Conservation (phyloP, 2,113 vertebrate genomes). For the Malurus melanocephalus region DNA sequence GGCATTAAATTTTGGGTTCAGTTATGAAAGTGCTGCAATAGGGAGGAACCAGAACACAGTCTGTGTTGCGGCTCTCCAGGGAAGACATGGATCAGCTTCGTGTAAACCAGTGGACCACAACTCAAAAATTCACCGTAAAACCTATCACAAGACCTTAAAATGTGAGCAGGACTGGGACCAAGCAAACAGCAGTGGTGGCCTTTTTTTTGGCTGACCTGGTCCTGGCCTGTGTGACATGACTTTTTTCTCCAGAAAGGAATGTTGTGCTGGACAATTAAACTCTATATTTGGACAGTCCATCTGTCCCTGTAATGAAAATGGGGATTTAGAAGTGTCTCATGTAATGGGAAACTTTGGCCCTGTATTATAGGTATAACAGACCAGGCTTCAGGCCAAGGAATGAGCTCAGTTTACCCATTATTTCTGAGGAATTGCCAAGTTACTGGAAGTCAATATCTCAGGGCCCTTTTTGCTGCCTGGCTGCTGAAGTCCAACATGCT, state of each 20-base stretch:
- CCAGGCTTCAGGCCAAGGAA: conserved; percentile 12
- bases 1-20: background rate
- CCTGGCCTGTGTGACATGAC: background rate
- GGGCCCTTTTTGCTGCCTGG: background rate
- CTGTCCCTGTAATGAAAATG: background rate
- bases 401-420: conserved; percentile 8
- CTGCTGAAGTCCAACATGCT: background rate
- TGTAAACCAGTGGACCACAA: background rate
- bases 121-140: background rate
- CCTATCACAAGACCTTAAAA: background rate
- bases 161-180: background rate
- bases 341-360: background rate
- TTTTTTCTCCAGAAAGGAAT: background rate
- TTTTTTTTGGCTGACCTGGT: background rate
- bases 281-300: background rate
- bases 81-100: background rate
- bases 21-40: background rate
- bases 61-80: background rate
- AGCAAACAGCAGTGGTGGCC: background rate
- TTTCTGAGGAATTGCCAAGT: conserved; percentile 33
- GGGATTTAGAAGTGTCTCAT: background rate
- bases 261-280: background rate
- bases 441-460: conserved; percentile 32
- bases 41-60: background rate
- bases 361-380: background rate